Base-by-base conservation (phyloP, 2,888 invertebrate genomes). In the Caradrina kadenii region DNA sequence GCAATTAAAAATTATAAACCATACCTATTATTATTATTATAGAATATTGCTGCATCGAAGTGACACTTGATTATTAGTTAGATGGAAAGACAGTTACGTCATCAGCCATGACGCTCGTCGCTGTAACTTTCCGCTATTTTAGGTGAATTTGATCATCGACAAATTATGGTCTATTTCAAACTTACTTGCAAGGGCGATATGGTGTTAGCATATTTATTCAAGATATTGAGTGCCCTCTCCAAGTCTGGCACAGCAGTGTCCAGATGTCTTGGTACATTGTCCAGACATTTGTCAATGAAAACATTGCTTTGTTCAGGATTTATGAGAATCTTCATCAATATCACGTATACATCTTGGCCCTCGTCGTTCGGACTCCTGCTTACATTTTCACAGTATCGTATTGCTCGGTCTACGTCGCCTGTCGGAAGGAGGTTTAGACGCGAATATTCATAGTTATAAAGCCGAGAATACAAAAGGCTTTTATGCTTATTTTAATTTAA, bases 191-290 rank as follows among this genome's bases (percentile, higher is more conserved):
- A 92, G 0, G 99, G 98, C 84, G 99, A 97, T 84, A 99, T 98
- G 91, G 97, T 97, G 15, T 97, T 96, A 0, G 99, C 98, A 91
- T 99, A 97, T 82, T 97, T 97, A 86, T 98, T 98, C 52, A 99
- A 93, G 64, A 99, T 95, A 79, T 96, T 94, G 6, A 99, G 93
- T 11, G 99, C 98, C 65, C 97, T 97, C 83, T 98, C 97, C 54
- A 98, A 92, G 91, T 99, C 98, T 0, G 98, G 97, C 63, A 96
- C 96, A 0, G 97, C 92, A 1, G 97, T 97, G 82, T 96, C 96
- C 50, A 96, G 97, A 88, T 97, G 97, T 61, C 92, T 87, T 45
- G 92, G 90, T 17, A 91, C 92, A 64, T 93, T 94, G 55, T 96
- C 90, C 67, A 97, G 87, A 0, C 95, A 96, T 42, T 59, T 72